Percentiles rank a stretch among this genome's conserved stretches.
Conservation (phyloP, 2,888 invertebrate genomes). For the Fragum fragum region DNA sequence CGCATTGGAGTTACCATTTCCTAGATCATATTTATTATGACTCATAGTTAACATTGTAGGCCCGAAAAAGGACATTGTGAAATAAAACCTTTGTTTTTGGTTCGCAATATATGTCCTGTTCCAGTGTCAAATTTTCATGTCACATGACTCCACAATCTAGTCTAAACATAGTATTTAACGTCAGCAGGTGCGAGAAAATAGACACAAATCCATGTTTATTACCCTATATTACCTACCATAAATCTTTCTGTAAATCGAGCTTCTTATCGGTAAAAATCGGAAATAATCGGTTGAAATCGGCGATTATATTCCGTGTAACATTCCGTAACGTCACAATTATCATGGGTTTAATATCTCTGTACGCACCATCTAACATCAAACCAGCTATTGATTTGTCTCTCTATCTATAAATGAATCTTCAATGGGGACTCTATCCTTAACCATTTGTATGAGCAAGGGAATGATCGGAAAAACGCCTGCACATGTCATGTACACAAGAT, state of each 20-base stretch:
- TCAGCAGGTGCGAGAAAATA: conserved; percentile 10
- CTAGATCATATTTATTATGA: no score
- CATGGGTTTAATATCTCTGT: conserved; percentile 13
- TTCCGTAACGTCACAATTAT: conserved; percentile 29
- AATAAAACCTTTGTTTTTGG: no score
- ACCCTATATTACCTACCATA: conserved; percentile 19
- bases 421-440: background rate
- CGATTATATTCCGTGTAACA: conserved; percentile 32
- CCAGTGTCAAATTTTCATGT: conserved; percentile 11
- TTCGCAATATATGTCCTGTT: no score
- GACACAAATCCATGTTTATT: conserved; percentile 7
- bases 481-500: no score
- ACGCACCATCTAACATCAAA: conserved; percentile 30
- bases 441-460: background rate
- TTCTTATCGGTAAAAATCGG: conserved; percentile 31
- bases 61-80: no score
- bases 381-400: conserved; percentile 19
- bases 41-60: no score
- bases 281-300: conserved; percentile 28
- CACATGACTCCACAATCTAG: conserved; percentile 23
- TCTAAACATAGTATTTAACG: conserved; percentile 23
- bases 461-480: no score
- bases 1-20: no score
- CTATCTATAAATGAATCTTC: conserved; percentile 19
- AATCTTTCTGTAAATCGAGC: conserved; percentile 24